These are phyloP conservation scores for Subacronicta megacephala DNA, from an alignment of 2,888 invertebrate genomes.

Conservation along the genomic window DNA sequence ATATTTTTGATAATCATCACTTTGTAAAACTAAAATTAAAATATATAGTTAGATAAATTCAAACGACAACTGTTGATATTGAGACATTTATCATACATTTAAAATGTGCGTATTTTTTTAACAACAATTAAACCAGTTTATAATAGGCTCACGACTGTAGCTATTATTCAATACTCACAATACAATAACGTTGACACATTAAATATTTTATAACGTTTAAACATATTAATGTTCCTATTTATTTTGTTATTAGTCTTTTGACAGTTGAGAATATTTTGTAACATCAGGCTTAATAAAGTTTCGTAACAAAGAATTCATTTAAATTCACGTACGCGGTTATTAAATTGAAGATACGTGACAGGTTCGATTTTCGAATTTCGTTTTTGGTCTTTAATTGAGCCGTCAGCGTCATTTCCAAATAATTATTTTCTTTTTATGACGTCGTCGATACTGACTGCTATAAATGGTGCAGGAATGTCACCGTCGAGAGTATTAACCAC, in stretches of 20 bases:
- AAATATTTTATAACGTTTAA: conserved; percentile 39
- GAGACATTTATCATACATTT: conserved; percentile 48
- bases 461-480: not conserved
- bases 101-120: conserved; percentile 38
- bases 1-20: conserved; percentile 22
- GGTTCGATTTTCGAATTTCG: conserved; percentile 10
- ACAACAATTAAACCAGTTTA: conserved; percentile 31
- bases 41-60: conserved; percentile 17
- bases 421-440: conserved; percentile 2
- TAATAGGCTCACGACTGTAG: conserved; percentile 19
- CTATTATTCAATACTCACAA: conserved; percentile 36
- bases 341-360: not conserved
- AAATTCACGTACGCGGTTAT: conserved; percentile 12
- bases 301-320: conserved; percentile 11
- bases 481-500: too few species aligned
- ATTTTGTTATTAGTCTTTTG: conserved; percentile 33
- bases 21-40: conserved; percentile 5
- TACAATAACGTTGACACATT: conserved; percentile 33
- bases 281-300: conserved; percentile 16
- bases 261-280: conserved; percentile 30
- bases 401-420: conserved; percentile 1
- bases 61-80: conserved; percentile 29
- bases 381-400: conserved; percentile 6
- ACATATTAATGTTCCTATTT: conserved; percentile 46
- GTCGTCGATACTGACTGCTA: too few species aligned